These are phyloP conservation scores for Deroplatys truncata DNA, from an alignment of 2,888 invertebrate genomes.

Conservation along the genomic window DNA sequence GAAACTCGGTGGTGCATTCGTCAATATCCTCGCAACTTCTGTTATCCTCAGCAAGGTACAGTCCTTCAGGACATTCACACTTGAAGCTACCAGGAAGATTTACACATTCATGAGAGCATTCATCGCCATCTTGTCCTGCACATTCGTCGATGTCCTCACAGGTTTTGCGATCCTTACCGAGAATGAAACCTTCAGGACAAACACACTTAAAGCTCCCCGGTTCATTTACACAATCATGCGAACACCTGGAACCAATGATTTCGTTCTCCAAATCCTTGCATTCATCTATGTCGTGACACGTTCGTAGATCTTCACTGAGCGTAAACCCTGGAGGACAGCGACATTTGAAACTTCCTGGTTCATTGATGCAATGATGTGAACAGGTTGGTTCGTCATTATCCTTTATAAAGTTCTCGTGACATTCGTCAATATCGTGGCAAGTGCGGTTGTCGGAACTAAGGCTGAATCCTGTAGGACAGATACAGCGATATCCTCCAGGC, in stretches of 20 bases:
- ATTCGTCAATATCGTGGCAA: conserved; percentile 29
- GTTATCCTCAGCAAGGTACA: conserved; percentile 40
- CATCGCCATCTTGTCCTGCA: conserved; percentile 33
- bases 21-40: conserved; percentile 44
- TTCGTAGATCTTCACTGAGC: conserved; percentile 18
- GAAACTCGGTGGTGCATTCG: conserved; percentile 45
- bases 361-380: conserved; percentile 27
- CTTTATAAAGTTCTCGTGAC: conserved; percentile 21
- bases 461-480: conserved; percentile 46
- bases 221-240: conserved; percentile 49
- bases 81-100: conserved; percentile 51
- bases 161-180: conserved; percentile 40
- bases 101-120: conserved; percentile 48
- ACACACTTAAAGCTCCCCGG: conserved; percentile 50
- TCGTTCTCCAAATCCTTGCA: conserved; percentile 38
- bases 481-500: conserved; percentile 50
- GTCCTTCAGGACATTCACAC: conserved; percentile 50
- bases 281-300: conserved; percentile 41
- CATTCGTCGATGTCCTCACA: conserved; percentile 52
- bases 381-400: conserved; percentile 6
- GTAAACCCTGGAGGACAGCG: conserved; percentile 23
- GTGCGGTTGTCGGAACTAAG: conserved; percentile 38
- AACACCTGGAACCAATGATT: conserved; percentile 37
- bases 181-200: conserved; percentile 47
- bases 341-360: conserved; percentile 27